phyloP scores from a whole-genome alignment of 2,113 vertebrate genomes.

The Amblyornis subalaris region DNA sequence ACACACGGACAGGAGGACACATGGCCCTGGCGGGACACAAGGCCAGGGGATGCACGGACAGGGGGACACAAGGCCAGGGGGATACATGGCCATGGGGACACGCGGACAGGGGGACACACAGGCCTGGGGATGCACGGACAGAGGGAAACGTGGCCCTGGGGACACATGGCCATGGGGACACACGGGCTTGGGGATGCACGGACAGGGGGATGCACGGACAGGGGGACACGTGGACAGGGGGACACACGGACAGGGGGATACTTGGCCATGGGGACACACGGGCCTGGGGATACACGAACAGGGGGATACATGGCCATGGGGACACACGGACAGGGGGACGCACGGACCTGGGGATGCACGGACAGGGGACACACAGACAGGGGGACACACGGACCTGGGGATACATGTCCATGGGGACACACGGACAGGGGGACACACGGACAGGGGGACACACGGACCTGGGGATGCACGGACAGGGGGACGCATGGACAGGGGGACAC shows the following conservation, averaged over 20 bases:
- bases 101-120: too few species aligned
- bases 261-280: too few species aligned
- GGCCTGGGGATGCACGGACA: too few species aligned
- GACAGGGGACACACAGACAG: too few species aligned
- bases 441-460: neutral
- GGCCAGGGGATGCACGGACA: too few species aligned
- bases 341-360: too few species aligned
- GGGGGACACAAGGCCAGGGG: neutral
- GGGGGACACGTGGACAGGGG: neutral
- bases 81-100: neutral
- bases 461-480: too few species aligned
- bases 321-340: neutral
- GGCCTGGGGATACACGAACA: too few species aligned
- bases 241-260: neutral
- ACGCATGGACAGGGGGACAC: neutral
- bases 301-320: neutral
- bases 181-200: neutral
- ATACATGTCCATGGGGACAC: neutral
- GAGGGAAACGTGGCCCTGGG: too few species aligned
- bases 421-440: neutral
- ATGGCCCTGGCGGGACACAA: too few species aligned
- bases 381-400: neutral
- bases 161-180: neutral
- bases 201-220: neutral
- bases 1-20: neutral